These are phyloP conservation scores for Poecilia latipinna DNA, from an alignment of 2,113 vertebrate species.

Conservation along the genomic window DNA sequence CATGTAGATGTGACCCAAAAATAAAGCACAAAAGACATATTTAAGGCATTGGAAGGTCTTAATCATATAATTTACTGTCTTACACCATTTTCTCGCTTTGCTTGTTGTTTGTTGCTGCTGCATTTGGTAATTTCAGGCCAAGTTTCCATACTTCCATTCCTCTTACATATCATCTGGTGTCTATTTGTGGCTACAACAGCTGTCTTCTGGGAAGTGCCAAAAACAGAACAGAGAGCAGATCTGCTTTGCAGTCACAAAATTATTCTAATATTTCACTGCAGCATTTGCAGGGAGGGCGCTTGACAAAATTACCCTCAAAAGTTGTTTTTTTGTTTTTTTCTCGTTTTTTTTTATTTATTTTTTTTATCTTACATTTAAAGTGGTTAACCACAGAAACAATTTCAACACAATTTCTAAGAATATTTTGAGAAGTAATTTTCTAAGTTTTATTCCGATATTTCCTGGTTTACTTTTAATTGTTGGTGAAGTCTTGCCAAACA, in stretches of 20 bases:
- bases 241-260: slow-evolving; percentile 20
- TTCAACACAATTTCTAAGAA: slow-evolving; percentile 5
- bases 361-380: not conserved
- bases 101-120: not conserved
- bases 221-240: slow-evolving; percentile 33
- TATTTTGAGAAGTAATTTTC: not conserved
- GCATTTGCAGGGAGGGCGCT: not conserved
- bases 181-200: slow-evolving; percentile 54
- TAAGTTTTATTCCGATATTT: slow-evolving; percentile 4
- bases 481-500: slow-evolving; percentile 8
- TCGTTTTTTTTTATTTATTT: not conserved
- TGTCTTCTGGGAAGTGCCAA: slow-evolving; percentile 60
- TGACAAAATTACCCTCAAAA: not conserved
- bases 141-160: not conserved
- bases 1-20: too few species aligned
- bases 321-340: too few species aligned
- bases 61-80: not conserved
- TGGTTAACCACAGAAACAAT: not conserved
- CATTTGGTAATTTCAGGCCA: not conserved
- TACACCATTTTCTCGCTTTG: not conserved
- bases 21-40: too few species aligned
- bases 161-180: slow-evolving; percentile 9
- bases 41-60: not conserved
- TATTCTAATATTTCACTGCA: not conserved
- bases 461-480: slow-evolving; percentile 14